A percentile compares a stretch with the other conserved stretches of the same genome.
These are phyloP conservation scores for Eupithecia pulchellata DNA, from an alignment of 2,888 invertebrate genomes.

Conservation along the genomic window DNA sequence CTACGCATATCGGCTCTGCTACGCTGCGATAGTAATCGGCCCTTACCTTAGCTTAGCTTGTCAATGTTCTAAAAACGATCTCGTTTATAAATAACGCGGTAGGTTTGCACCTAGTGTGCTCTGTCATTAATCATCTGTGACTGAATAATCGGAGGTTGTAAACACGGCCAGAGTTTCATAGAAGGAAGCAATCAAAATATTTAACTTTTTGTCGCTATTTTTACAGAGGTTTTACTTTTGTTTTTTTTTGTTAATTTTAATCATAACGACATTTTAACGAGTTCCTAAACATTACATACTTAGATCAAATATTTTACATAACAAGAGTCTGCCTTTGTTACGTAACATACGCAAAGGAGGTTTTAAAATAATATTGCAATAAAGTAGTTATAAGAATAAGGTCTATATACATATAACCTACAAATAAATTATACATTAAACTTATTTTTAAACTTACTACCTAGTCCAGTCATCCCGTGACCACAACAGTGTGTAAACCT, in stretches of 20 bases:
- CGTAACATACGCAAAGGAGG: neutral
- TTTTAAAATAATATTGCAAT: neutral
- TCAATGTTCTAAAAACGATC: neutral
- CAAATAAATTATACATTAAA: too few species aligned
- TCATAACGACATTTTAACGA: constrained; percentile 1
- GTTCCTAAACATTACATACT: neutral
- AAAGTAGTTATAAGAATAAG: too few species aligned
- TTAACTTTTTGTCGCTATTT: constrained; percentile 1
- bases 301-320: neutral
- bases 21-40: neutral
- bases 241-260: neutral
- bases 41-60: neutral
- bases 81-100: neutral
- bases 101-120: neutral
- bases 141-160: constrained; percentile 20
- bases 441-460: too few species aligned
- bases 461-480: too few species aligned
- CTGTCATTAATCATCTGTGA: constrained; percentile 20
- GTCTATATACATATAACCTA: too few species aligned
- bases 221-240: neutral
- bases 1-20: neutral
- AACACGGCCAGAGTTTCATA: constrained; percentile 20
- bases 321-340: neutral
- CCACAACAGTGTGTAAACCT: too few species aligned
- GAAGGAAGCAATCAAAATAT: constrained; percentile 13